phyloP scores from a whole-genome alignment of 2,888 invertebrate genomes.

The Himalopsyche kuldschensis region DNA sequence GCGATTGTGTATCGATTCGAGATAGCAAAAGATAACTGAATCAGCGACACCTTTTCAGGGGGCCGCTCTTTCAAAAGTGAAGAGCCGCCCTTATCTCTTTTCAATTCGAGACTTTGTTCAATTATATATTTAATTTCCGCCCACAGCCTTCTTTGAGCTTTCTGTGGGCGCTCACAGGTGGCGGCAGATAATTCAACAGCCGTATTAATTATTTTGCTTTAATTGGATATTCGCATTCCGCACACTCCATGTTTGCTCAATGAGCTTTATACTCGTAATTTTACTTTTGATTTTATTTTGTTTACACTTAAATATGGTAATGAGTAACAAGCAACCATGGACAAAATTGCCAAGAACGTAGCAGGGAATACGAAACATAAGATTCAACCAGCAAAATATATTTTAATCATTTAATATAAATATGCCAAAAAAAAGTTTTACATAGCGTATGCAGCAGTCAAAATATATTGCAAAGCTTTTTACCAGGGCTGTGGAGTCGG shows the following conservation, averaged over 20 bases:
- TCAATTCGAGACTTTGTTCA: background rate
- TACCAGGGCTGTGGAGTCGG: too few relatives aligned
- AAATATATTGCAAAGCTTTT: too few relatives aligned
- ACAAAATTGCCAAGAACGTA: background rate
- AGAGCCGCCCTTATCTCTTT: background rate
- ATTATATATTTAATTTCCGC: background rate
- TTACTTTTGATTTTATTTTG: slow-evolving; percentile 1
- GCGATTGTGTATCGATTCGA: background rate
- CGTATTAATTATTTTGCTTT: slow-evolving; percentile 29
- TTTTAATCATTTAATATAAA: too few relatives aligned
- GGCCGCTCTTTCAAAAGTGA: background rate
- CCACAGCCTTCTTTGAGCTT: background rate
- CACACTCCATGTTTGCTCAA: slow-evolving; percentile 2
- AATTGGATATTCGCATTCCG: slow-evolving; percentile 12
- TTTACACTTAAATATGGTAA: slow-evolving; percentile 2
- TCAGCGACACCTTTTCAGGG: background rate
- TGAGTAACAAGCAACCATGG: background rate
- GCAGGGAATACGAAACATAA: too few relatives aligned
- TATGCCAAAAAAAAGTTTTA: too few relatives aligned
- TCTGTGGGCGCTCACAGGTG: slow-evolving; percentile 9
- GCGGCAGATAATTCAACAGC: slow-evolving; percentile 21
- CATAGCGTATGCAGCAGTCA: too few relatives aligned
- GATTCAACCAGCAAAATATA: too few relatives aligned
- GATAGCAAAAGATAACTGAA: background rate
- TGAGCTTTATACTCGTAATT: background rate